Evolutionary conservation across 2,797 vertebrate genomes (phyloP).

Genomic region (Delichon dasypus): DNA sequence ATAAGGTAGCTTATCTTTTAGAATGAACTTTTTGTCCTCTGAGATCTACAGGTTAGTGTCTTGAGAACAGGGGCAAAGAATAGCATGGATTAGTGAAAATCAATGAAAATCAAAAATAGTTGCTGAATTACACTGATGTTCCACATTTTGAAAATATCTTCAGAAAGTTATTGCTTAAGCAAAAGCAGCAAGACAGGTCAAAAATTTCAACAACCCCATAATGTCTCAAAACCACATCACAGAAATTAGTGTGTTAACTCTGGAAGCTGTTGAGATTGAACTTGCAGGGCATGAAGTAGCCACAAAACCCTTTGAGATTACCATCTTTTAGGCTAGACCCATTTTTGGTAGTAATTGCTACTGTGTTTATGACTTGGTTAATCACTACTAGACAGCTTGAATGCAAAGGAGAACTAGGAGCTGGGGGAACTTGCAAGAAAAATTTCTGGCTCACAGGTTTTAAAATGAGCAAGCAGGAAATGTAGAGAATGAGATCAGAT

Average conservation of each 20-base stretch:
- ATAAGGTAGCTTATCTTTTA: not conserved
- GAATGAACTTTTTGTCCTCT: not conserved
- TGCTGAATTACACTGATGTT: not conserved
- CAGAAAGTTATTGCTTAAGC: not conserved
- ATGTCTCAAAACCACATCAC: not conserved
- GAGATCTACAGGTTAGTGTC: not conserved
- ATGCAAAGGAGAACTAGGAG: not conserved
- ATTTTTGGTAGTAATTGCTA: not conserved
- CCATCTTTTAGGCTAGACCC: not conserved
- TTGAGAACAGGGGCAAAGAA: not conserved
- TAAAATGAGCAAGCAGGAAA: not conserved
- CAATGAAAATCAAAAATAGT: not conserved
- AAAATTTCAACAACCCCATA: not conserved
- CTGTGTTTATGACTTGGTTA: not conserved
- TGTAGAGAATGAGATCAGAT: not conserved
- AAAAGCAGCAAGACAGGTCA: not conserved
- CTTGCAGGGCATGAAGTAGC: not conserved
- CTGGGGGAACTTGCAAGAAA: not conserved
- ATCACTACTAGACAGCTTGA: not conserved
- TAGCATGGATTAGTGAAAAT: not conserved
- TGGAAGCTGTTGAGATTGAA: slow-evolving; percentile 1
- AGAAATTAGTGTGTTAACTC: not conserved
- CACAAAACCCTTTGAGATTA: not conserved
- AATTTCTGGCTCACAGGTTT: not conserved
- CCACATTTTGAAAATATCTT: not conserved